phyloP scores from a whole-genome alignment of 2,797 vertebrate species.

The Girardinus metallicus region DNA sequence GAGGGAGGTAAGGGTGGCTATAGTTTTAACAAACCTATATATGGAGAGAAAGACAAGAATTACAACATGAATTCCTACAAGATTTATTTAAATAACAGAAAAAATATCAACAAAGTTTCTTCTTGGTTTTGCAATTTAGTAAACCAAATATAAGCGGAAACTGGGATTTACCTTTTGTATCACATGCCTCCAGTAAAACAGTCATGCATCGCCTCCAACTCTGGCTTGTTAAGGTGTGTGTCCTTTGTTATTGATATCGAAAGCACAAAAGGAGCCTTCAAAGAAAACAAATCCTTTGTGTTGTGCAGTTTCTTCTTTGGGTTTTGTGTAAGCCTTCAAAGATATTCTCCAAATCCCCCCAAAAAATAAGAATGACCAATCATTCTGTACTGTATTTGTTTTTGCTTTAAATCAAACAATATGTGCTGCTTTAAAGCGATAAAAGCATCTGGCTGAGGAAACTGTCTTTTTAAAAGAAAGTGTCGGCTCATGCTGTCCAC shows the following conservation, averaged over 20 bases:
- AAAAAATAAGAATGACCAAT: conserved; percentile 36
- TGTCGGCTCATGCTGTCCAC: conserved; percentile 36
- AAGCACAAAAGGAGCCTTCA: not conserved
- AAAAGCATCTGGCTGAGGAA: conserved; percentile 37
- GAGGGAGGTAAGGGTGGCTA: not conserved
- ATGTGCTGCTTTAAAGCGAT: conserved; percentile 32
- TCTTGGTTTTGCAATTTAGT: not conserved
- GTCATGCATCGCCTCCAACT: not conserved
- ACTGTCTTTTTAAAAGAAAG: conserved; percentile 34
- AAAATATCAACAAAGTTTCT: not conserved
- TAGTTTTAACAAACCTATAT: not conserved
- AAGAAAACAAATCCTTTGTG: conserved; percentile 7
- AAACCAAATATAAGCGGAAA: not conserved
- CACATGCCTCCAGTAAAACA: not conserved
- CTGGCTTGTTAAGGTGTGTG: not conserved
- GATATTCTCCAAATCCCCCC: conserved; percentile 29
- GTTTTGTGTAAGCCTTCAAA: conserved; percentile 17
- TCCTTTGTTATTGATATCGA: conserved; percentile 1
- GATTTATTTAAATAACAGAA: not conserved
- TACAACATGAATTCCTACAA: not conserved
- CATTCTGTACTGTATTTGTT: conserved; percentile 25
- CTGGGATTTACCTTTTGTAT: not conserved
- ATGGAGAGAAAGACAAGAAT: not conserved
- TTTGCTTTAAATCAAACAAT: conserved; percentile 38
- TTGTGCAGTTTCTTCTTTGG: conserved; percentile 8